These are phyloP conservation scores for Hirudo medicinalis DNA, from an alignment of 1,140 invertebrate genomes.

Conservation along the genomic window DNA sequence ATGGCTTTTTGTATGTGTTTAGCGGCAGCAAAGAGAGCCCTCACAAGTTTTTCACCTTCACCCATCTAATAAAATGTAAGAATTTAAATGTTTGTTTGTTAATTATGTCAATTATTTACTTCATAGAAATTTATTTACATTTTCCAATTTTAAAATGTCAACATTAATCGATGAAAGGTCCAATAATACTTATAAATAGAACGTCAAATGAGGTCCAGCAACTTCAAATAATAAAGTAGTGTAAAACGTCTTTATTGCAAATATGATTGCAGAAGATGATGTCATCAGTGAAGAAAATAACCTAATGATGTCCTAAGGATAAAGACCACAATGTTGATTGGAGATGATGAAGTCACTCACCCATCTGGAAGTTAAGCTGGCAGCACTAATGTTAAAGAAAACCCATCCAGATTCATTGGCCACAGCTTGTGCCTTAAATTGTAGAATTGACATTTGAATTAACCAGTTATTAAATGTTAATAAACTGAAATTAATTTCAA, in stretches of 20 bases:
- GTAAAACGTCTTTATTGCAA: not conserved
- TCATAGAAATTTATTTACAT: too few species aligned
- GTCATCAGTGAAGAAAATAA: not conserved
- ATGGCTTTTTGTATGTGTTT: slow-evolving; percentile 61
- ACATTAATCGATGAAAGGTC: too few species aligned
- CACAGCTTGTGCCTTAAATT: slow-evolving; percentile 37
- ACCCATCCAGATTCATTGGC: slow-evolving; percentile 67
- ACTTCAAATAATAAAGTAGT: not conserved
- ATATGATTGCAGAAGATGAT: too few species aligned
- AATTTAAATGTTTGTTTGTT: too few species aligned
- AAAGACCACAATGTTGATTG: slow-evolving; percentile 54
- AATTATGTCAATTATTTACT: too few species aligned
- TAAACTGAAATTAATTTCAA: too few species aligned
- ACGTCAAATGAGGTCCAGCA: too few species aligned
- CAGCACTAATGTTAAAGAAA: slow-evolving; percentile 92
- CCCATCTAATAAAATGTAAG: slow-evolving; percentile 54
- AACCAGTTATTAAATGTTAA: too few species aligned
- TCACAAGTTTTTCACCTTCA: slow-evolving; percentile 93
- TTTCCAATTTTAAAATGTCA: too few species aligned
- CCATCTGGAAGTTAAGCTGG: slow-evolving; percentile 81
- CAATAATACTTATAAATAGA: too few species aligned
- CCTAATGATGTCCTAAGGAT: slow-evolving; percentile 57
- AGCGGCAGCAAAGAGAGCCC: slow-evolving; percentile 83
- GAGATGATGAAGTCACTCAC: slow-evolving; percentile 61
- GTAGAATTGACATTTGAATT: too few species aligned